These are phyloP conservation scores for Geotrupes spiniger DNA, from an alignment of 2,888 invertebrate genomes.

Conservation along the genomic window DNA sequence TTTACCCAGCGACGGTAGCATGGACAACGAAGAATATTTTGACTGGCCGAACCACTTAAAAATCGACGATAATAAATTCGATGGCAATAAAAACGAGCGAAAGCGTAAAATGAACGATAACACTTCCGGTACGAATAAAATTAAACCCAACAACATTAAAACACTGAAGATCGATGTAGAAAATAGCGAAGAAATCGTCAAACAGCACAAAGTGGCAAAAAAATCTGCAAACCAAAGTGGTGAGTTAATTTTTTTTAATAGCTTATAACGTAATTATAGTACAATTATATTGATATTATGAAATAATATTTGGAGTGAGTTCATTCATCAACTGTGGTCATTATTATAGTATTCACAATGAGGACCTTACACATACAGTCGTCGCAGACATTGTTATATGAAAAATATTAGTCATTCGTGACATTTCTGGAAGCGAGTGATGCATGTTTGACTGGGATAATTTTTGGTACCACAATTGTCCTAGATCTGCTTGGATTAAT, in stretches of 20 bases:
- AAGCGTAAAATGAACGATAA: constrained; percentile 32
- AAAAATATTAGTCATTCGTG: too few relatives aligned
- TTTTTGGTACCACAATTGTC: too few relatives aligned
- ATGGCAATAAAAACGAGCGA: constrained; percentile 27
- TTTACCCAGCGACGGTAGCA: constrained; percentile 38
- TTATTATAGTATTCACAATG: too few relatives aligned
- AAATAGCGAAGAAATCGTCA: constrained; percentile 6
- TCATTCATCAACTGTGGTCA: too few relatives aligned
- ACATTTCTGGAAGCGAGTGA: too few relatives aligned
- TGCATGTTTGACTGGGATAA: too few relatives aligned
- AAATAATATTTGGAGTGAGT: too few relatives aligned
- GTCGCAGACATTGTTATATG: too few relatives aligned
- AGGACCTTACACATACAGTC: too few relatives aligned
- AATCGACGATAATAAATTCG: constrained; percentile 38
- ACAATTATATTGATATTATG: too few relatives aligned
- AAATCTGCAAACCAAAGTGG: constrained; percentile 16
- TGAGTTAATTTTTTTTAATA: constrained; percentile 9
- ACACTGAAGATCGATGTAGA: constrained; percentile 10
- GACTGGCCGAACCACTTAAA: constrained; percentile 46
- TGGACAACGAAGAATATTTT: constrained; percentile 48
- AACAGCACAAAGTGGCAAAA: constrained; percentile 6
- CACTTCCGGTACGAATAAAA: constrained; percentile 10
- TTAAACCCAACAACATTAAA: constrained; percentile 14
- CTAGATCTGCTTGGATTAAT: too few relatives aligned
- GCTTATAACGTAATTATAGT: too few relatives aligned